These are phyloP conservation scores for Heliconius aoede DNA, from an alignment of 2,888 invertebrate species.

Conservation along the genomic window DNA sequence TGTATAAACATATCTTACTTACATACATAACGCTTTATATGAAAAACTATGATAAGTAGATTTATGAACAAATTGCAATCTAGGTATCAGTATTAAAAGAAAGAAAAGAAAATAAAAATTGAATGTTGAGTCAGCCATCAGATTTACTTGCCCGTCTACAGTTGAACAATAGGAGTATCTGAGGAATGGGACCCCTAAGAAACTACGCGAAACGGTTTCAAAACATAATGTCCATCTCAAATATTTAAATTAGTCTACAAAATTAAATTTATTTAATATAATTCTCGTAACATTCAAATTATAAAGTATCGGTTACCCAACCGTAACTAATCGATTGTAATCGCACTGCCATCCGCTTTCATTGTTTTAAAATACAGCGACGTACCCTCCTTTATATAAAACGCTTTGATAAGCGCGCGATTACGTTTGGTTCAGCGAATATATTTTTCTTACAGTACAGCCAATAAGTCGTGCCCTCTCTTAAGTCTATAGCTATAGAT, in stretches of 20 bases:
- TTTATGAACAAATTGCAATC: no score
- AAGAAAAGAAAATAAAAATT: no score
- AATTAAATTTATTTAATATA: no score
- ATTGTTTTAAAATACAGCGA: conserved; percentile 41
- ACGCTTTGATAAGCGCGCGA: background rate
- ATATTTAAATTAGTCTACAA: no score
- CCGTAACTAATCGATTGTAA: conserved; percentile 26
- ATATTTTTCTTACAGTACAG: background rate
- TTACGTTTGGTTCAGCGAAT: background rate
- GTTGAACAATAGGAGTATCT: background rate
- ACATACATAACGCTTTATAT: no score
- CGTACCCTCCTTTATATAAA: conserved; percentile 10
- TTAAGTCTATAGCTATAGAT: no score
- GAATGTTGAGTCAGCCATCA: no score
- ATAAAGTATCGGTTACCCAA: background rate
- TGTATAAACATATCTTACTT: no score
- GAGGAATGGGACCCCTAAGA: background rate
- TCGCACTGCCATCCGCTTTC: conserved; percentile 26
- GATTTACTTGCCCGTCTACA: no score
- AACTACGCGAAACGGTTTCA: background rate
- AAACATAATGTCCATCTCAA: background rate
- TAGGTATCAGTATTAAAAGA: no score
- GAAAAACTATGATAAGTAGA: no score
- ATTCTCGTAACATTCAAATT: background rate
- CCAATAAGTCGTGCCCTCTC: no score